These are phyloP conservation scores for Anisognathus igniventris DNA, from an alignment of 2,797 vertebrate genomes.

Conservation along the genomic window DNA sequence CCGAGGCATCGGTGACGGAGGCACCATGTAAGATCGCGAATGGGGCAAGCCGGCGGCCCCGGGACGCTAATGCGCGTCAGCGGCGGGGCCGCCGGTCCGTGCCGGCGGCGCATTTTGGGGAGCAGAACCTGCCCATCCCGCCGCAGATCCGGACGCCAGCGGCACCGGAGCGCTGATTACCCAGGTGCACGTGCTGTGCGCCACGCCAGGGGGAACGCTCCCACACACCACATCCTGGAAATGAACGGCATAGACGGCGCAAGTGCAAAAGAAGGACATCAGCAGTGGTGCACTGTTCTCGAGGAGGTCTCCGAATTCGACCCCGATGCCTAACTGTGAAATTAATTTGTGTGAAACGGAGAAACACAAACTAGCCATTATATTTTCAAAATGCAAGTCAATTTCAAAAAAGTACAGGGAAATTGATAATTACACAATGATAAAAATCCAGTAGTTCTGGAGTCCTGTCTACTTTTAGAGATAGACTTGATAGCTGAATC, in stretches of 20 bases:
- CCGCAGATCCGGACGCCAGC: neutral
- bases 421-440: neutral
- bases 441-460: neutral
- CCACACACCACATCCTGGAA: neutral
- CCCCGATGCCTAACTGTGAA: neutral
- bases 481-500: fast-evolving
- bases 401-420: neutral
- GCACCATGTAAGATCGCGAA: neutral
- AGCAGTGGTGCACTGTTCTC: neutral
- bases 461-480: neutral
- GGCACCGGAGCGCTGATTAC: neutral
- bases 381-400: neutral
- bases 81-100: no score
- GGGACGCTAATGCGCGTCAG: no score
- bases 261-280: neutral
- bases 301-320: neutral
- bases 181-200: fast-evolving
- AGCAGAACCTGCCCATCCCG: neutral
- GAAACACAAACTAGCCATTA: neutral
- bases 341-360: neutral
- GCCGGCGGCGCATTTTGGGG: no score
- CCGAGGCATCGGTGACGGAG: neutral
- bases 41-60: neutral
- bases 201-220: no score
- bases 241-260: neutral